phyloP scores from a whole-genome alignment of 2,113 vertebrate genomes.

The Choloepus hoffmanni region DNA sequence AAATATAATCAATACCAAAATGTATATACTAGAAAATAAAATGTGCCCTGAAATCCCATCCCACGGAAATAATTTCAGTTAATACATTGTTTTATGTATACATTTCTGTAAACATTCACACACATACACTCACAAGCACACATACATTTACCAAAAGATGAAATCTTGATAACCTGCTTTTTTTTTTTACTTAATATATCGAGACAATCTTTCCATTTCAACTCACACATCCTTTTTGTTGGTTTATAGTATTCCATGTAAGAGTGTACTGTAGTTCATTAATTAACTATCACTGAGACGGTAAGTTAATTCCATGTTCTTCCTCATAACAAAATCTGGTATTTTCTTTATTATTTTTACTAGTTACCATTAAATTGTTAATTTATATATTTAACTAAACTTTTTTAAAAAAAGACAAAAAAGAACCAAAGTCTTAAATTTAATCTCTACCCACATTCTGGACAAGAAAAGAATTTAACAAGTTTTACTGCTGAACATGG shows the following conservation, averaged over 20 bases:
- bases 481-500: background rate
- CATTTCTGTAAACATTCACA: too few species aligned
- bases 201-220: too few species aligned
- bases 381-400: background rate
- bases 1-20: too few species aligned
- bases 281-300: background rate
- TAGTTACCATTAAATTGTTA: background rate
- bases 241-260: too few species aligned
- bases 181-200: background rate
- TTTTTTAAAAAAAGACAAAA: background rate
- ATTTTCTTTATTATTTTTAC: background rate
- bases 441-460: background rate
- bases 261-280: background rate
- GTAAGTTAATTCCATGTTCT: background rate
- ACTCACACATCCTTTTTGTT: too few species aligned
- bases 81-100: too few species aligned
- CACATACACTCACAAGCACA: too few species aligned
- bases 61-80: too few species aligned
- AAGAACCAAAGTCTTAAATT: background rate
- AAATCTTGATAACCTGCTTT: background rate
- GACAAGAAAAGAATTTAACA: background rate
- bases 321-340: background rate
- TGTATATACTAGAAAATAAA: too few species aligned
- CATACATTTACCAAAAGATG: background rate
- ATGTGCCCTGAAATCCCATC: too few species aligned